Evolutionary conservation across 2,113 vertebrate species (phyloP).

Genomic region (Sinocyclocheilus grahami): DNA sequence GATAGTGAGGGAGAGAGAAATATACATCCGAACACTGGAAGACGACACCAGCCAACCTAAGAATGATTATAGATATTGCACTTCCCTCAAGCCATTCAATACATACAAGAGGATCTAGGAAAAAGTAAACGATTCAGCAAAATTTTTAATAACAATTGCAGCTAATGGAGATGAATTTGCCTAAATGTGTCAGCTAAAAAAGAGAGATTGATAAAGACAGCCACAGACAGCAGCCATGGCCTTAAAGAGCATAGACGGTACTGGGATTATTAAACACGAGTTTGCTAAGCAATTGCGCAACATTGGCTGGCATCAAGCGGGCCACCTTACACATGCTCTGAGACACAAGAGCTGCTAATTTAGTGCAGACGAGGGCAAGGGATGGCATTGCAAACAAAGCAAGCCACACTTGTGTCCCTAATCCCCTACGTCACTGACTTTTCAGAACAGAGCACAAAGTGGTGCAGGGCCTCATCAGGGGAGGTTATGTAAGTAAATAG

Average conservation of each 20-base stretch:
- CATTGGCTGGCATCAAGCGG: no score
- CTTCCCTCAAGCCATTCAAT: constrained; percentile 46
- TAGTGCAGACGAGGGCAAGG: no score
- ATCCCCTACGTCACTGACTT: constrained; percentile 5
- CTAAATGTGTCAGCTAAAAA: constrained; percentile 20
- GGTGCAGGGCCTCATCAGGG: not conserved
- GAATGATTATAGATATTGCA: constrained; percentile 32
- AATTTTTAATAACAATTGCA: constrained; percentile 35
- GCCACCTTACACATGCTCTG: no score
- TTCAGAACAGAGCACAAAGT: not conserved
- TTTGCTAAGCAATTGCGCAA: not conserved
- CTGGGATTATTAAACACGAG: not conserved
- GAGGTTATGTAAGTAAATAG: constrained; percentile 16
- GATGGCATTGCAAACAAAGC: constrained; percentile 14
- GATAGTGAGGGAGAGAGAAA: constrained; percentile 4
- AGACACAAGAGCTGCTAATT: no score
- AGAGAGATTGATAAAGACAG: not conserved
- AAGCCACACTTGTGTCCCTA: constrained; percentile 3
- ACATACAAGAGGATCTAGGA: constrained; percentile 4
- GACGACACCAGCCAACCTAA: constrained; percentile 19
- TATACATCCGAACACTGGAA: not conserved
- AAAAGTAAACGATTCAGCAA: constrained; percentile 49
- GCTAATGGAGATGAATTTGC: constrained; percentile 1
- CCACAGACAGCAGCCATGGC: not conserved
- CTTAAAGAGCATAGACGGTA: not conserved